Evolutionary conservation across 2,113 vertebrate genomes (phyloP), one percentile per base, ranked within the genome.

Genomic region (Propithecus coquereli): DNA sequence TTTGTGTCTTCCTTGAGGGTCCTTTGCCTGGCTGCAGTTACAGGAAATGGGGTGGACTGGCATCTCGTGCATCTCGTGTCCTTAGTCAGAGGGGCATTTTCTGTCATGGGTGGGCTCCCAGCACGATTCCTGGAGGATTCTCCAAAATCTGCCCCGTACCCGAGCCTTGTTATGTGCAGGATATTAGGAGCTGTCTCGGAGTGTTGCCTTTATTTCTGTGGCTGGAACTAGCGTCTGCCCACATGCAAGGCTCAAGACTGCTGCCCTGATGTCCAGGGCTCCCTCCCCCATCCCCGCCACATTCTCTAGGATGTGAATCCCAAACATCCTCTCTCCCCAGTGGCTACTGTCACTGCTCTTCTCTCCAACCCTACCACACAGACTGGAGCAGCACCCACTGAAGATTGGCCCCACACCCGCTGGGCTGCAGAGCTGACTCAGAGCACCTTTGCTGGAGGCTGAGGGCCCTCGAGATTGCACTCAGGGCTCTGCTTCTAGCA

Each of bases 251-350:
- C 12, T 77, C 34, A 65, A 32, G 34, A 47, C 7, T 4, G 0
- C 27, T 2, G 12, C 83, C 34, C 30, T 12, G 40, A 23, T 34
- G 34, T 25, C 52, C 11, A 2, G 12, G 40, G 1, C 50, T 61
- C 8, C 27, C 52, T n/a, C 1, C 0, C 1, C 7, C 2, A 0
- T 0, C 1, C 13, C 71, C 2, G 5, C 30, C 27, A 57, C 8
- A 0, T 61, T 61, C 43, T 80, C 32, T 57, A 25, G 27, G 6
- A 30, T 81, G 12, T 68, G 45, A 73, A 3, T 80, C 73, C 20
- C 61, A 27, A 20, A 7, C 34, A 6, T 22, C 5, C 61, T 54
- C 59, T 12, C 3, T 63, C 8, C 27, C 1, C 37, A 37, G 14
- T 14, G 43, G 43, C 1, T 34, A 0, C 57, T 5, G 3, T 81